Evolutionary conservation across 1,140 invertebrate species (phyloP), one percentile per base, ranked within the genome.

Genomic region (Limonius californicus): DNA sequence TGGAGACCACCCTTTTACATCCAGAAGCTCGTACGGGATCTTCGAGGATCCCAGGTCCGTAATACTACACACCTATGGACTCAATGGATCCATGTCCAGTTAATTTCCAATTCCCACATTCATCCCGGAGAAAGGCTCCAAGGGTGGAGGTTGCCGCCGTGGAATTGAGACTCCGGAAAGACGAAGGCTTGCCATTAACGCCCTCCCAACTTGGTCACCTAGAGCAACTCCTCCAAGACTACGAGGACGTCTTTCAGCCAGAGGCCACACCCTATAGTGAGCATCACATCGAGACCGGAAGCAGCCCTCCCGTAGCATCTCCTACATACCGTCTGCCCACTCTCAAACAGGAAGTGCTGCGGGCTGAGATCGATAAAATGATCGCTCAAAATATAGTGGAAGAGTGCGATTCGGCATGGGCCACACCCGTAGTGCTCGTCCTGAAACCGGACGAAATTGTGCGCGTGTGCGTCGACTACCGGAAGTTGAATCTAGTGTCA

Each of bases 341-440:
- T 7, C 39, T 3, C 4, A 42, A 43, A 43, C 9, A 6, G 42
- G n/a, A n/a, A n/a, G n/a, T n/a, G n/a, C n/a, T n/a, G n/a, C n/a
- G n/a, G n/a, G n/a, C n/a, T n/a, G n/a, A 72, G 27, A 43, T 65
- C 0, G 30, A 59, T 0, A 56, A 62, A 16, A 75, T 79, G 73
- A 32, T 78, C 0, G 20, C 62, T 7, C 57, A 69, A 3, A 70
- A 65, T 1, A 62, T 82, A 0, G 74, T 81, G 0, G 71, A 77
- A 62, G 74, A 74, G 0, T 74, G 74, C 2, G 63, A 65, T 0
- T 77, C 72, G 9, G 66, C 76, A 0, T 85, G 81, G 78, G 68
- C 74, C 8, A 76, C 77, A 0, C 81, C 79, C 0, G 63, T 81
- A n/a, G n/a, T n/a, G n/a, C n/a, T n/a, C n/a, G n/a, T n/a, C n/a